Percentiles rank a stretch among this genome's conserved stretches.
Conservation (phyloP, 2,113 vertebrate genomes). For the Scophthalmus maximus region DNA sequence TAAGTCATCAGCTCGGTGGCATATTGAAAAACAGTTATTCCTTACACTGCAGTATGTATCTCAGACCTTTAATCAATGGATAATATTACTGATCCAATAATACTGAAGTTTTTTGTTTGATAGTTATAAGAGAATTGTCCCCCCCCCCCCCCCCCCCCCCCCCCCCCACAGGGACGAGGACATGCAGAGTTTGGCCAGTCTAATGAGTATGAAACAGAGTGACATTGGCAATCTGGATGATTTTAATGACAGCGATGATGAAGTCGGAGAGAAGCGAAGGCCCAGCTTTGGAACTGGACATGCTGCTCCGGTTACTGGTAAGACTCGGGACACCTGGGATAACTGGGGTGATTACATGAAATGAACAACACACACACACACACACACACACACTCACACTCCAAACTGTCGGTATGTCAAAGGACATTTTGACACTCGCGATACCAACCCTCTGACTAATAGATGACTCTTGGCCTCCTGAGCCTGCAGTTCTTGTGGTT, state of each 20-base stretch:
- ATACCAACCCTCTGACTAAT: too few relatives aligned
- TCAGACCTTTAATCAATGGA: too few relatives aligned
- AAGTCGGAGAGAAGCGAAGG: constrained; percentile 74
- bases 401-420: too few relatives aligned
- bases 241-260: constrained; percentile 91
- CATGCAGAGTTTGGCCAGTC: constrained; percentile 94
- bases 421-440: too few relatives aligned
- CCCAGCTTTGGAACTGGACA: constrained; percentile 43
- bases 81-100: too few relatives aligned
- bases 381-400: background rate
- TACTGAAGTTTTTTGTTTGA: too few relatives aligned
- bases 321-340: background rate
- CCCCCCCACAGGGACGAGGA: constrained; percentile 86
- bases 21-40: background rate
- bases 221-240: constrained; percentile 92
- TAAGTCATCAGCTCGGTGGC: constrained; percentile 72
- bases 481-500: too few relatives aligned
- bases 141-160: background rate
- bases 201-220: constrained; percentile 89
- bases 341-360: background rate
- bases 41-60: background rate
- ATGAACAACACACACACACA: background rate
- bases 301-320: constrained; percentile 59
- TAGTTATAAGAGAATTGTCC: background rate
- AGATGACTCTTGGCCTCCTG: too few relatives aligned